These are phyloP conservation scores for Cyanistes caeruleus DNA, from an alignment of 2,113 vertebrate species.

Conservation along the genomic window DNA sequence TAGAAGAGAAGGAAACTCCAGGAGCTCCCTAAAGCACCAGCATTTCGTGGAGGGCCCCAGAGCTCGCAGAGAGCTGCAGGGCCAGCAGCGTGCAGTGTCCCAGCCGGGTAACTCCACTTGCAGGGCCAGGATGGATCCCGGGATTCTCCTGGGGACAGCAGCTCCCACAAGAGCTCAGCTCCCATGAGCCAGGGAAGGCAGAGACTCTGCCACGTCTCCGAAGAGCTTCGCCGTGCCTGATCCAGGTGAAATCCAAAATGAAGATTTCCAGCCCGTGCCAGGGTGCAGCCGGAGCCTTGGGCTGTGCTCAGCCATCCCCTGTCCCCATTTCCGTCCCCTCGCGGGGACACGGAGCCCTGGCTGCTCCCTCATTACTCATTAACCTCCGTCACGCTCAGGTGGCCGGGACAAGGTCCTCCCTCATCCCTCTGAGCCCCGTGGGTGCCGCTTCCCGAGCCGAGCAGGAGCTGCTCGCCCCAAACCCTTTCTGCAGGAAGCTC, in stretches of 20 bases:
- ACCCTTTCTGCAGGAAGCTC: fast-evolving
- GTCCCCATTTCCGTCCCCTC: neutral
- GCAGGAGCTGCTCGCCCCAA: neutral
- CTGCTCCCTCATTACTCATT: conserved; percentile 35
- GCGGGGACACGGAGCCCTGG: neutral
- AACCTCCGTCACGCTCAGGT: fast-evolving
- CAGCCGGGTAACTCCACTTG: neutral
- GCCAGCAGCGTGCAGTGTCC: neutral
- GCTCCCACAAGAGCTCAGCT: neutral
- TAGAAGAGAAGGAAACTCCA: neutral
- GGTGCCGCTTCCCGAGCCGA: neutral
- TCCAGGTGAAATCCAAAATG: neutral
- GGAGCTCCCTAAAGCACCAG: neutral
- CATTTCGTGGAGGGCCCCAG: neutral
- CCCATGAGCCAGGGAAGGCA: neutral
- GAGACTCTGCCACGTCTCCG: neutral
- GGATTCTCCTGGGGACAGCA: neutral
- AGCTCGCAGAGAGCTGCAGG: neutral
- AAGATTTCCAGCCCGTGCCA: fast-evolving
- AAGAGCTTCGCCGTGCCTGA: fast-evolving
- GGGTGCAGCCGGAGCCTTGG: fast-evolving
- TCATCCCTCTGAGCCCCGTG: fast-evolving
- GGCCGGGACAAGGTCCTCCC: neutral
- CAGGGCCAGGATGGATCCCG: neutral
- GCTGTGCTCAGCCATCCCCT: neutral